Base-by-base conservation (phyloP, 2,888 invertebrate species). In the Drosophila fungiperda region DNA sequence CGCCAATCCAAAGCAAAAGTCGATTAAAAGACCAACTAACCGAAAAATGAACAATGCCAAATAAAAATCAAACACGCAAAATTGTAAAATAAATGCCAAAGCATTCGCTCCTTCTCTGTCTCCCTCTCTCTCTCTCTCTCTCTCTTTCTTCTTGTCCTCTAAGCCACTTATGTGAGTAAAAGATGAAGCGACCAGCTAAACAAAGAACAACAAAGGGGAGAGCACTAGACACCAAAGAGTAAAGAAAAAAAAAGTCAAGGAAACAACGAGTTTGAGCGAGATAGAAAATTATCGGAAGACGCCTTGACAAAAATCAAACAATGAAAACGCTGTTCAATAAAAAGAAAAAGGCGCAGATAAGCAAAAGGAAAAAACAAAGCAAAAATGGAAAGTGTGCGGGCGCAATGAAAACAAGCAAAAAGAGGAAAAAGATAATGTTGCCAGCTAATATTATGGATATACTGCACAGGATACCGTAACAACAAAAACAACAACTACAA, bases 291-390 rank as follows among this genome's bases (percentile, higher is more conserved):
- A 71, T 59, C 63, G 66, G 35, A 67, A 73, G 70, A 76, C 86
- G 78, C 80, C 78, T 82, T 85, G 89, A 85, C 87, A 87, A 86
- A 89, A 87, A 86, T 87, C 85, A 89, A 89, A 86, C 85, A 86
- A 86, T 74, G 72, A 82, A 82, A 80, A 68, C 63, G 85, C 65
- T 76, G 80, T 87, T 88, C 89, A 79, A 86, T 87, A 87, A 76
- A 84, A 76, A 68, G 36, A 60, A 40, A 63, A 62, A 53, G 55
- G 65, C 52, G 52, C 49, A 71, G 87, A 89, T 89, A 84, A 89
- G 82, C 36, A 68, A 62, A 57, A 52, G 67, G 76, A 60, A 73
- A 73, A 78, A 83, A 73, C 78, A 88, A 83, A 76, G 74, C 76
- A 71, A 60, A 67, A 76, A 66, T 55, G 12, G 54, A 60, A 80